Base-by-base conservation (phyloP, 1,140 invertebrate genomes). In the Cotesia vestalis region DNA sequence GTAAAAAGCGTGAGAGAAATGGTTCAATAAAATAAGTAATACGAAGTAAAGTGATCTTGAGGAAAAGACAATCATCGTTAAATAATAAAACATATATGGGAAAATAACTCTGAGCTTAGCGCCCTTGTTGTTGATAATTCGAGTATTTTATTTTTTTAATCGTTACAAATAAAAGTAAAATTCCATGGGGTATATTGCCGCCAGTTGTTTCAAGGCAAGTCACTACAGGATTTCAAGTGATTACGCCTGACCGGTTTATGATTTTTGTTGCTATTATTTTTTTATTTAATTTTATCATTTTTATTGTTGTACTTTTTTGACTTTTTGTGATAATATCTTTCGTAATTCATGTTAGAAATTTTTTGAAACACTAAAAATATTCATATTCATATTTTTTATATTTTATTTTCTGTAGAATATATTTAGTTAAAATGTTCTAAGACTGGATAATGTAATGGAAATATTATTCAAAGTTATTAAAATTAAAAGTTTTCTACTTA, bases 241-340 rank as follows among this genome's bases (percentile, higher is more conserved):
- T 68, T 72, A 72, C 63, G 20, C 64, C 46, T 71, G 67, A 83
- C 81, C 78, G 78, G 79, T 82, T 82, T 75, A 61, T 34, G 60
- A 71, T 57, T 66, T 62, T 76, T 64, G 55, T 64, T 34, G 57
- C 55, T 52, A 46, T 17, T n/a, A 53, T 38, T 66, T 40, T 57
- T 35, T 66, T 34, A 35, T 35, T 53, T 46, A 11, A 14, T 46
- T 52, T 52, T 38, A 20, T 66, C 12, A 34, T 66, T 27, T 27
- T 2, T 20, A 27, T 51, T 12, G 27, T 66, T 46, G 34, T 64
- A 12, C 9, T 64, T 64, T 64, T 27, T 2, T 27, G 1, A 2
- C 27, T 27, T 27, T 27, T 27, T 27, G 27, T 27, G 3, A 27
- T 27, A 2, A 27, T 27, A 27, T 27, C 27, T 27, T 27, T 27